Base-by-base conservation (phyloP, 2,888 invertebrate species). In the Abrostola tripartita region DNA sequence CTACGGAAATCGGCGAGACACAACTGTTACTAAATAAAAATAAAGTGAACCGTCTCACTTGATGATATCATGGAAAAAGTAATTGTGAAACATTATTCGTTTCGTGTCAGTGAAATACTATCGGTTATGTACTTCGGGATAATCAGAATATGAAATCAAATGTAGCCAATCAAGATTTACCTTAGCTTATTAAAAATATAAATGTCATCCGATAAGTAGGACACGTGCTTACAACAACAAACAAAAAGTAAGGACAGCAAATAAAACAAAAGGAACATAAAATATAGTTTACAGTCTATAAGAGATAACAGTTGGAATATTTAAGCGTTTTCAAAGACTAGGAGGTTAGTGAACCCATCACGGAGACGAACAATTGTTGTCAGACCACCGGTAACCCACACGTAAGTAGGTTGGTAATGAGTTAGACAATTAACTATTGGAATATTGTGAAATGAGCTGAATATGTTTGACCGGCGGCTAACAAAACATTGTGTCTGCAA, bases 311-410 rank as follows among this genome's bases (percentile, higher is more conserved):
- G 64, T 71, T 44, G 66, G 52, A 74, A 66, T 61, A 74, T 62
- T 65, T 81, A 78, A 79, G 66, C 70, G 61, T 78, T 81, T 78
- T 74, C 72, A 62, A 81, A 81, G 81, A 76, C 67, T 49, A 52
- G 24, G 69, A 76, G 88, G 86, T 85, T 81, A 85, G 72, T 82
- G 85, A 88, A 83, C 88, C 81, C 68, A 61, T 76, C 61, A 61
- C 60, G 56, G 70, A 76, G 81, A 76, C 63, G 70, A 76, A 76
- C 80, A 81, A 78, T 77, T 83, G 84, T 85, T 81, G 81, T 84
- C 70, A 79, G 76, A 82, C 72, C 70, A 62, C 60, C 66, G 65
- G 68, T 67, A 73, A 78, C 73, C 71, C 66, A 75, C 71, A 57
- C 60, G 74, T 74, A 79, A 79, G 76, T 79, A 70, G 78, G 76